Evolutionary conservation across 2,888 invertebrate species (phyloP).

Genomic region (Mesoligia furuncula): DNA sequence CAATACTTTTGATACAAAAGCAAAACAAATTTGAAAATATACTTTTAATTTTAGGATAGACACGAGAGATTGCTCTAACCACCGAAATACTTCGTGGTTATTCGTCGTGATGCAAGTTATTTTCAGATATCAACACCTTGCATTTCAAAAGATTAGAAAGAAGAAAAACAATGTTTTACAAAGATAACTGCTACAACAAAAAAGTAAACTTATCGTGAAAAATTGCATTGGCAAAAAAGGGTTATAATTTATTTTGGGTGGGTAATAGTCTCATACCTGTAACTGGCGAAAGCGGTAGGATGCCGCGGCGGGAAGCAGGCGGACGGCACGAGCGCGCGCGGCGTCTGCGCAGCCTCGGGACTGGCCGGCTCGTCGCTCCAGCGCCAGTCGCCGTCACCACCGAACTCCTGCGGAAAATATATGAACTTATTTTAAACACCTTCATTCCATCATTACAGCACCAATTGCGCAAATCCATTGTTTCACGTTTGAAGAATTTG

Average conservation of each 20-base stretch:
- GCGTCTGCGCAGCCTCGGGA: slow-evolving; percentile 85
- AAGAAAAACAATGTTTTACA: not conserved
- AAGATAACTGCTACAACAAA: not conserved
- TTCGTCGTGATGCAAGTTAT: not conserved
- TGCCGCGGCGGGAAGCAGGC: slow-evolving; percentile 84
- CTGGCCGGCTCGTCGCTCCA: slow-evolving; percentile 83
- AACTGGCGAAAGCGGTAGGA: slow-evolving; percentile 80
- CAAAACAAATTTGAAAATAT: no score
- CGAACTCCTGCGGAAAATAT: slow-evolving; percentile 67
- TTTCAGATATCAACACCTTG: not conserved
- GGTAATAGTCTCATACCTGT: slow-evolving; percentile 72
- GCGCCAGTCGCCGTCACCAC: slow-evolving; percentile 75
- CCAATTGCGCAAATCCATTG: not conserved
- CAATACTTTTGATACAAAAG: no score
- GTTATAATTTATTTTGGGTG: not conserved
- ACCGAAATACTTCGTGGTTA: not conserved
- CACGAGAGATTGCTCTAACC: not conserved
- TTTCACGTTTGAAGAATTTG: not conserved
- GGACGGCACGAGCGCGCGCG: slow-evolving; percentile 82
- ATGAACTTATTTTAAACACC: not conserved
- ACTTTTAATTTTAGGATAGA: no score
- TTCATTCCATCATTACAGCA: not conserved
- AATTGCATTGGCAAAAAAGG: not conserved
- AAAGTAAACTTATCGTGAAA: not conserved
- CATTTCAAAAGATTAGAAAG: not conserved